Evolutionary conservation across 2,797 vertebrate species (phyloP).

Genomic region (Alectoris magna): DNA sequence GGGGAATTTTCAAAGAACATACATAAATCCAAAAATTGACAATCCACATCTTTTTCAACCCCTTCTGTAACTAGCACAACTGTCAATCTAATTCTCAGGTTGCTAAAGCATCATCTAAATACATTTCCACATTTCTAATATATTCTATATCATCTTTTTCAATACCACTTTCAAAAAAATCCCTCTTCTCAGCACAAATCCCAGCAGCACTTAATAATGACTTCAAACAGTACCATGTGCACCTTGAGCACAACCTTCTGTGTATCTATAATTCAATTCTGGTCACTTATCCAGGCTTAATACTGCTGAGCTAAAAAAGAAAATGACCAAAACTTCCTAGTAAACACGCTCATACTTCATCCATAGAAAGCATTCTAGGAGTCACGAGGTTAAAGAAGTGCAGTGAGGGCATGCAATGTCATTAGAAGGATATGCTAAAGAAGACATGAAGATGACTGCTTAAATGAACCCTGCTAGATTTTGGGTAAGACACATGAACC

Average conservation of each 20-base stretch:
- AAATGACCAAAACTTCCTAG: neutral
- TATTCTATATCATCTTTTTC: neutral
- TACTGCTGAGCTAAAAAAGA: neutral
- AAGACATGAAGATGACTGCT: neutral
- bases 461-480: neutral
- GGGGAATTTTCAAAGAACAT: conserved; percentile 15
- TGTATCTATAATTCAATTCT: neutral
- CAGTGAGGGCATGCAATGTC: neutral
- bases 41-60: neutral
- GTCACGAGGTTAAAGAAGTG: neutral
- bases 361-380: neutral
- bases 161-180: conserved; percentile 16
- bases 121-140: neutral
- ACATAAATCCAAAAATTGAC: neutral
- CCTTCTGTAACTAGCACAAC: neutral
- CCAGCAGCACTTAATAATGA: neutral
- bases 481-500: neutral
- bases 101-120: neutral
- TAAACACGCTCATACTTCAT: neutral
- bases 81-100: conserved; percentile 25
- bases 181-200: conserved; percentile 17
- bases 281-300: neutral
- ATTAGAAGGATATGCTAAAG: neutral
- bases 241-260: neutral
- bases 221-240: neutral